A percentile compares a stretch with the other conserved stretches of the same genome.
phyloP scores from a whole-genome alignment of 1,140 invertebrate genomes.

The Lycorma delicatula region DNA sequence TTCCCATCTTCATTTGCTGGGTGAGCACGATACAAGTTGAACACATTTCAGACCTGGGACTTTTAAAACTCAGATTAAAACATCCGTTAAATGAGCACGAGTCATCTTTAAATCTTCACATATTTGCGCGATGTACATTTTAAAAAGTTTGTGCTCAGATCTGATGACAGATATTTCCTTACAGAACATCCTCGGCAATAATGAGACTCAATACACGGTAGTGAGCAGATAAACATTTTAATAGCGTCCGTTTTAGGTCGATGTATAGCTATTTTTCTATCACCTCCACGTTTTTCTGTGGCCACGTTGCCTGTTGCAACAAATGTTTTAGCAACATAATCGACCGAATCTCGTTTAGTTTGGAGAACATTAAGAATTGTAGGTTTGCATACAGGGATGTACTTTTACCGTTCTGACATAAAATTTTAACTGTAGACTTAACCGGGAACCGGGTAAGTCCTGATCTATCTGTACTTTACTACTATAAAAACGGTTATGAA shows the following conservation, averaged over 20 bases:
- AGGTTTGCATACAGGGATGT: too few species aligned
- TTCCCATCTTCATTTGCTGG: constrained; percentile 22
- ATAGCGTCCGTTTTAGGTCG: constrained; percentile 7
- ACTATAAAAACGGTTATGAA: too few species aligned
- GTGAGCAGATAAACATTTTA: constrained; percentile 4
- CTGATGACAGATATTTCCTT: background rate
- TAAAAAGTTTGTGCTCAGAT: constrained; percentile 10
- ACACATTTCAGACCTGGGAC: constrained; percentile 7
- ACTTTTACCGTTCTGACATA: too few species aligned
- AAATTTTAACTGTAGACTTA: too few species aligned
- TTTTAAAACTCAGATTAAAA: constrained; percentile 23
- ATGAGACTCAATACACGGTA: constrained; percentile 4
- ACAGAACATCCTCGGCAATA: constrained; percentile 3
- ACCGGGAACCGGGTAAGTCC: too few species aligned
- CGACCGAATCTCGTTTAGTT: too few species aligned
- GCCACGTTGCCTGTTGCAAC: background rate
- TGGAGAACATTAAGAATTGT: too few species aligned
- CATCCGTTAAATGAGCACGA: constrained; percentile 21
- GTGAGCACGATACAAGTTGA: constrained; percentile 7
- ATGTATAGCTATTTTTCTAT: constrained; percentile 3
- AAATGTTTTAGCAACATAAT: background rate
- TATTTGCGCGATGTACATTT: background rate
- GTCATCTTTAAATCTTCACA: constrained; percentile 12
- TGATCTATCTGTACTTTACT: too few species aligned
- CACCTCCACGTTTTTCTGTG: constrained; percentile 9